A percentile compares a stretch with the other conserved stretches of the same genome.
These are phyloP conservation scores for Cylindroiulus punctatus DNA, from an alignment of 2,888 invertebrate species.

Conservation along the genomic window DNA sequence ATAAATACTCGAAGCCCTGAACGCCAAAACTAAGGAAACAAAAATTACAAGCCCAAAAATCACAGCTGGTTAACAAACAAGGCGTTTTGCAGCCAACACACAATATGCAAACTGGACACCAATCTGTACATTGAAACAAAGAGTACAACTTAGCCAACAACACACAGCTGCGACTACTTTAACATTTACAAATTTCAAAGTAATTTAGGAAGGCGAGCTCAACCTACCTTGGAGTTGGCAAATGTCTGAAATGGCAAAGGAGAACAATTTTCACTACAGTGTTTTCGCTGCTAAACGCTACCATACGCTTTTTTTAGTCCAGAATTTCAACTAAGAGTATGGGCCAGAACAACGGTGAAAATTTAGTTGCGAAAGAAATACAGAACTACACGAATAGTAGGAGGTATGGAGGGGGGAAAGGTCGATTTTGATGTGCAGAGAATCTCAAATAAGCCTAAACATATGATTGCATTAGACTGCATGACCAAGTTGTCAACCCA, in stretches of 20 bases:
- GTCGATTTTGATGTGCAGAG: background rate
- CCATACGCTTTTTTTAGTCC: constrained; percentile 8
- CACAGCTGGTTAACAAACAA: constrained; percentile 13
- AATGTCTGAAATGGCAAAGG: constrained; percentile 32
- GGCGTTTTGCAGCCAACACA: background rate
- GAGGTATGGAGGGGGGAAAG: background rate
- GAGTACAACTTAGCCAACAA: constrained; percentile 6
- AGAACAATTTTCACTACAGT: constrained; percentile 32
- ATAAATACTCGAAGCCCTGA: background rate
- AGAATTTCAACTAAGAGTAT: background rate
- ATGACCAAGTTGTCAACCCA: background rate
- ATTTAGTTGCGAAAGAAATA: background rate
- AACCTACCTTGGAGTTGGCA: constrained; percentile 32
- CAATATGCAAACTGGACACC: background rate
- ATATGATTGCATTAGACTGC: background rate
- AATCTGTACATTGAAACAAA: background rate
- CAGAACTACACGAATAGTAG: constrained; percentile 20
- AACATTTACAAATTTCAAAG: constrained; percentile 32
- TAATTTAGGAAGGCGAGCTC: constrained; percentile 26
- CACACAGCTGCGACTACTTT: constrained; percentile 12
- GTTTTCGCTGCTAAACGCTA: constrained; percentile 31
- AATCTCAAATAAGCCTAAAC: background rate
- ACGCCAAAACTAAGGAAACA: constrained; percentile 4
- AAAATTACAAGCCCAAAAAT: background rate
- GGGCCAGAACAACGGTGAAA: background rate